Evolutionary conservation across 2,888 invertebrate species (phyloP), one percentile per base, ranked within the genome.

Genomic region (Tachina fera): DNA sequence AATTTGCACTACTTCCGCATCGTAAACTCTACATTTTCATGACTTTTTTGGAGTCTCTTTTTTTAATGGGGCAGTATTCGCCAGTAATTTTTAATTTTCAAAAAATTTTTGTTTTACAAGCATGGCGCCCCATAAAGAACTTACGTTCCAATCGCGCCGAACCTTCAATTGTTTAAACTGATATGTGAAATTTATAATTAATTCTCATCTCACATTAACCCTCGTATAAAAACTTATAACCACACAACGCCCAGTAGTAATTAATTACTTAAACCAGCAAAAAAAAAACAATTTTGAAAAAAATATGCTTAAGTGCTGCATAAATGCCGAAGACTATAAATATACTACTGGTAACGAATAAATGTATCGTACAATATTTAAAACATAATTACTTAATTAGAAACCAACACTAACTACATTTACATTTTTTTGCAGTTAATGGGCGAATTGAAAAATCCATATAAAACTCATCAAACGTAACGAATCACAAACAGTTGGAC

Each of bases 391-490:
- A 67, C 77, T 83, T 83, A 67, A 74, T 77, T 83, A 67, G 78
- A 65, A 86, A 71, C 60, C 68, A 81, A 75, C 51, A 19, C 53
- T 53, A n/a, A 11, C 41, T 49, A 19, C 43, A n/a, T 71, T 63
- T 19, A 31, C 14, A 61, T 61, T 60, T 67, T 53, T 61, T n/a
- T 63, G 61, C 61, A 56, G 9, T 53, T 31, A 14, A 71, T 58
- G 10, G 63, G 47, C 41, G 14, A 13, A 71, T 19, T 9, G 51
- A 60, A 77, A 31, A 83, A 83, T 60, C 39, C 19, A 70, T 86
- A 86, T 86, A 86, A 83, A 86, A 83, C 67, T 60, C 60, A 47
- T 56, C 22, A 83, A 80, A 72, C 63, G 67, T 72, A 72, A 76
- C 72, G 56, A 86, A 70, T 56, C 51, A 63, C 19, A 61, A 72